Evolutionary conservation across 1,140 invertebrate species (phyloP), one percentile per base, ranked within the genome.

Genomic region (Drosophila micromelanica): DNA sequence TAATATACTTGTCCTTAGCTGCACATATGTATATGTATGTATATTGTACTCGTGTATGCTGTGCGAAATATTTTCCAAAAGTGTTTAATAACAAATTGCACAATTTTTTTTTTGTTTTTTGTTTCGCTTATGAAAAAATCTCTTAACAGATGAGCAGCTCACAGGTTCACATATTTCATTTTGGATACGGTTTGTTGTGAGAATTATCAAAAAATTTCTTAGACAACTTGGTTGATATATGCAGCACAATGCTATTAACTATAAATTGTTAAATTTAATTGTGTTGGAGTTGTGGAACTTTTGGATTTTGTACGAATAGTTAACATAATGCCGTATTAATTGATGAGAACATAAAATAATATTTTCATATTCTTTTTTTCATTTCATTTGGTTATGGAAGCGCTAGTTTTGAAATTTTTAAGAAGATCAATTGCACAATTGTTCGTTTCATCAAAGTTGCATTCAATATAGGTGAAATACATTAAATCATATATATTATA

Each of bases 381-480:
- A 15, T 68, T 57, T 46, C 55, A 20, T 64, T 64, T 63, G 61
- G 45, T 52, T 76, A 65, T 86, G 82, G 82, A 87, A 87, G 84
- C 82, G 75, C 84, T 73, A 65, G 73, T 80, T 82, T 57, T 51
- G 61, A 78, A 78, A 70, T 71, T 56, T 69, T 87, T 40, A 78
- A 77, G 63, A 84, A 80, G 63, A 67, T 77, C 38, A 78, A 59
- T 76, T 20, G 12, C 32, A 38, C 17, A 82, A 76, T 86, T 87
- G 78, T 81, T 82, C 72, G 68, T 82, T 87, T 85, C 65, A 49
- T 65, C 35, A 49, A 56, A 35, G 48, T 75, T 51, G 61, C 38
- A 67, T 38, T 56, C 45, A 42, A 61, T 27, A 69, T 73, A 20
- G n/a, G 38, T 68, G 20, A 43, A 59, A 13, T 59, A 48, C 23